Evolutionary conservation across 2,113 vertebrate species (phyloP).

Genomic region (Morone chrysops): DNA sequence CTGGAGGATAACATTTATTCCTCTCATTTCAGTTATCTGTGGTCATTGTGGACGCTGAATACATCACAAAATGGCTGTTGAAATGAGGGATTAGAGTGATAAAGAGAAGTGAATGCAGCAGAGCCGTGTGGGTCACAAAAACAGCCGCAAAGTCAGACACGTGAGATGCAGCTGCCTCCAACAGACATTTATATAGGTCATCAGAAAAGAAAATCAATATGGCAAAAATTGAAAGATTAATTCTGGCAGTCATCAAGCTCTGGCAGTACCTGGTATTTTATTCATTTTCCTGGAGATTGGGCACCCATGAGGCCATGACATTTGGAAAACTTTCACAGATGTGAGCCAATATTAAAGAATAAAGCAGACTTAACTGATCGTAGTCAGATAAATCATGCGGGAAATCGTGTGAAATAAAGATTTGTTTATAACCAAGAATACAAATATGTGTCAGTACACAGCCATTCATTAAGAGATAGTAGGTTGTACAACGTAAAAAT

Average conservation of each 20-base stretch:
- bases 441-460: background rate
- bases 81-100: constrained; percentile 73
- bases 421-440: background rate
- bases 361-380: background rate
- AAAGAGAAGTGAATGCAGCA: constrained; percentile 51
- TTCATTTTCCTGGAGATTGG: constrained; percentile 49
- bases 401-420: background rate
- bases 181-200: constrained; percentile 66
- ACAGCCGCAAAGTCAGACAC: constrained; percentile 42
- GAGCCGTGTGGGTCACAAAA: constrained; percentile 46
- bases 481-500: background rate
- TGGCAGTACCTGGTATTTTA: constrained; percentile 39
- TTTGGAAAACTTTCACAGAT: constrained; percentile 33
- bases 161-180: constrained; percentile 47
- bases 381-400: background rate
- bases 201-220: constrained; percentile 64
- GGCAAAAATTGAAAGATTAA: constrained; percentile 59
- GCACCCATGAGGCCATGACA: constrained; percentile 35
- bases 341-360: constrained; percentile 3
- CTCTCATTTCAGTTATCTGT: constrained; percentile 62
- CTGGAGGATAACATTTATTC: constrained; percentile 47
- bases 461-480: background rate
- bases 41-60: constrained; percentile 57
- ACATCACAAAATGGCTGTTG: constrained; percentile 64
- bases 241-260: constrained; percentile 43